Evolutionary conservation across 2,888 invertebrate genomes (phyloP).

Genomic region (Cosmopolites sordidus): DNA sequence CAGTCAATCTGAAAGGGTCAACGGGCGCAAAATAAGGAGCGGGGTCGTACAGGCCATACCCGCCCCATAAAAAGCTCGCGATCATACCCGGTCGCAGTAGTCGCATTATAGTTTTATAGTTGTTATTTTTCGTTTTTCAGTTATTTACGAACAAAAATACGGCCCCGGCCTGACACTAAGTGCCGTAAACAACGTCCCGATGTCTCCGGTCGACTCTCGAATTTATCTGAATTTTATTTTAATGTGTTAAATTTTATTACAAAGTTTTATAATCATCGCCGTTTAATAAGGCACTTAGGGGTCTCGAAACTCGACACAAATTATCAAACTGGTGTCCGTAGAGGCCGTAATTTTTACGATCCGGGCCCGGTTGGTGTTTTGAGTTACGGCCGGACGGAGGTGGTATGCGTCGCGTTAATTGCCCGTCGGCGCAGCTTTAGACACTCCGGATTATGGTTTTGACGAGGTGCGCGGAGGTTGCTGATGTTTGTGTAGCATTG

Average conservation of each 20-base stretch:
- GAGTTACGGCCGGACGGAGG: background rate
- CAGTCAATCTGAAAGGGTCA: background rate
- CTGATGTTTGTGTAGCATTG: no score
- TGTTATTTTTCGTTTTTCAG: conserved; percentile 48
- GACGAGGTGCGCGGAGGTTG: no score
- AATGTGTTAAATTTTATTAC: conserved; percentile 51
- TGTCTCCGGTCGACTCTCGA: conserved; percentile 27
- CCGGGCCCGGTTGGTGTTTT: background rate
- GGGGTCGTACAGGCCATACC: background rate
- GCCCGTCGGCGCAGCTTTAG: background rate
- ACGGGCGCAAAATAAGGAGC: background rate
- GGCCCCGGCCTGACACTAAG: conserved; percentile 47
- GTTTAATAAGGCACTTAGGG: conserved; percentile 49
- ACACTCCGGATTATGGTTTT: no score
- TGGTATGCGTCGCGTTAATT: background rate
- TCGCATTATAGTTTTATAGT: conserved; percentile 50
- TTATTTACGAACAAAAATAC: conserved; percentile 52
- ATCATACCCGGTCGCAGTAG: conserved; percentile 40
- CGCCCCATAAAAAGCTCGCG: background rate
- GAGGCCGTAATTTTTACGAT: background rate
- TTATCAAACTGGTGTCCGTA: conserved; percentile 12
- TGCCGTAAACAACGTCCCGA: conserved; percentile 44
- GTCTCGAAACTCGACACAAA: conserved; percentile 20
- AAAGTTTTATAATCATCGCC: conserved; percentile 50
- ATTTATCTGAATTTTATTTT: conserved; percentile 53